phyloP scores from a whole-genome alignment of 2,113 vertebrate genomes.

The Rhodinocichla rosea region DNA sequence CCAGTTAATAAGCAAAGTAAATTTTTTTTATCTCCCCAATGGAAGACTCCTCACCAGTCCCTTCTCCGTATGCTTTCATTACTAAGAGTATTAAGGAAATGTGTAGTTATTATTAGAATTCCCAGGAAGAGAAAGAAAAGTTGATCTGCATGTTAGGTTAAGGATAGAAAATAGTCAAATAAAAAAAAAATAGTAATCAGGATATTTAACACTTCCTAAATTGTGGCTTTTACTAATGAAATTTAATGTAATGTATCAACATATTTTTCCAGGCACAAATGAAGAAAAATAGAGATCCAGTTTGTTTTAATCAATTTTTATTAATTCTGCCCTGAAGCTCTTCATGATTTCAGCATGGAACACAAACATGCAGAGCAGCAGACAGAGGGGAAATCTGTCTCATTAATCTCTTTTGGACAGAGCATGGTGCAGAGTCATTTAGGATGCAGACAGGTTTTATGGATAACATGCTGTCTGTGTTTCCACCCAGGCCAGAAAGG shows the following conservation, averaged over 20 bases:
- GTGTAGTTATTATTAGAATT: not conserved
- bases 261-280: not conserved
- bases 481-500: not conserved
- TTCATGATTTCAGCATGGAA: conserved; percentile 21
- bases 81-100: not conserved
- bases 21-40: not conserved
- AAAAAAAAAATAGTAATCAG: not conserved
- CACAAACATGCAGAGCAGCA: not conserved
- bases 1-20: not conserved
- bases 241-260: not conserved
- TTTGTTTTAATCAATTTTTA: conserved; percentile 45
- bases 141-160: not conserved
- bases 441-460: not conserved
- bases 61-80: not conserved
- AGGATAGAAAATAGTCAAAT: not conserved
- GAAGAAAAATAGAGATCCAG: conserved; percentile 3
- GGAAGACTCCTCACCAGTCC: not conserved
- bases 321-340: conserved; percentile 25
- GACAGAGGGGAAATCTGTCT: not conserved
- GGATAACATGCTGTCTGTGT: not conserved
- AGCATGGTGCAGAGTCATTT: not conserved
- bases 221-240: not conserved
- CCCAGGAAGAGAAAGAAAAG: not conserved
- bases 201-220: not conserved
- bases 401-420: conserved; percentile 14